Evolutionary conservation across 2,888 invertebrate genomes (phyloP), one percentile per base, ranked within the genome.

Genomic region (Villa cingulata): DNA sequence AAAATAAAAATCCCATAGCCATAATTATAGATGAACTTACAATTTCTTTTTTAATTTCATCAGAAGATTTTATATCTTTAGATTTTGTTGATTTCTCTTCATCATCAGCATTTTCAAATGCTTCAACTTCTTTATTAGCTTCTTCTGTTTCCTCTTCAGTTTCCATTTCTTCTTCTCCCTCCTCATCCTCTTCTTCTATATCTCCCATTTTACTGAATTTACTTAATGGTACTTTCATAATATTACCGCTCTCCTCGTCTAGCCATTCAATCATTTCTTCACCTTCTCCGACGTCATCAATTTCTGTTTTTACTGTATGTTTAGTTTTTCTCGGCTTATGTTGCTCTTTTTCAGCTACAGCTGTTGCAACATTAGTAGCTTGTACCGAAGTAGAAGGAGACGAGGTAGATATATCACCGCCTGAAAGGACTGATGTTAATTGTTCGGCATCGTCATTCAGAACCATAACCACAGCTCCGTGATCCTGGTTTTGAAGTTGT

Each of bases 401-500:
- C 7, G 23, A 23, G 7, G 4, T 23, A 23, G 23, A 23, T 23
- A 7, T 23, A 4, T 6, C 23, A 23, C 7, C 23, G 4, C 23
- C 23, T 12, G 29, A 32, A 6, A 29, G 12, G 3, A 29, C 29
- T 12, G 29, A 12, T 32, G 29, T 12, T 12, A 12, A 12, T 32
- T 32, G 29, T 12, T 9, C 12, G 12, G 29, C 12, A 14, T 68
- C 67, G 48, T 55, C 48, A 48, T 64, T 66, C 15, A 68, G 57
- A 7, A 70, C 66, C 68, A 70, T 69, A 1, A 69, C 68, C 17
- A 68, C 65, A 23, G 59, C 60, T 14, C 64, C 65, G 3, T 62
- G 62, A 36, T 66, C 66, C 34, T 66, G 64, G 44, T 66, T 65
- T 50, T 64, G 65, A 10, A 70, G 50, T 48, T 70, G 70, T 6